Percentiles rank a stretch among this genome's conserved stretches.
phyloP scores from a whole-genome alignment of 2,888 invertebrate species.

The Drosophila tanythrix region DNA sequence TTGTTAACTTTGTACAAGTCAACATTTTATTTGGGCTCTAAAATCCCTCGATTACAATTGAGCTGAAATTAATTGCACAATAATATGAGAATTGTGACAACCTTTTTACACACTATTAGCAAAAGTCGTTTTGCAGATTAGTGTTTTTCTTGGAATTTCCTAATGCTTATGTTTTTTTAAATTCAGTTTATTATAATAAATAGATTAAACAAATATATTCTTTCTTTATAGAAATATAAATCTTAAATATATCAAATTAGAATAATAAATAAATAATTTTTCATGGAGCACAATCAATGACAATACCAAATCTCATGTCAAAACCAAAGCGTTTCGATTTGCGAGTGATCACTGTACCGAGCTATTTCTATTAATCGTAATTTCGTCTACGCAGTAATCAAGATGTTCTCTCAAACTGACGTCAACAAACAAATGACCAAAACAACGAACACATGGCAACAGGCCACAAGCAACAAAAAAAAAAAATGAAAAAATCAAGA shows the following conservation, averaged over 20 bases:
- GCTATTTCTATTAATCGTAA: not conserved
- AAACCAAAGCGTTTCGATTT: not conserved
- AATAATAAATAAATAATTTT: not conserved
- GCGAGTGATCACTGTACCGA: not conserved
- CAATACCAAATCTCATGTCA: not conserved
- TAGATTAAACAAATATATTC: not conserved
- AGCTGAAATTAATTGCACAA: not conserved
- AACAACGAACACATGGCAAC: slow-evolving; percentile 1
- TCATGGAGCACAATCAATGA: not conserved
- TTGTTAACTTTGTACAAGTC: slow-evolving; percentile 6
- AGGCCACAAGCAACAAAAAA: not conserved
- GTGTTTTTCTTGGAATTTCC: not conserved
- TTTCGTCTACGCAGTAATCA: not conserved
- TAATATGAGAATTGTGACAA: not conserved
- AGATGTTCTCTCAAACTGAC: slow-evolving; percentile 17
- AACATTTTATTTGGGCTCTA: slow-evolving; percentile 1
- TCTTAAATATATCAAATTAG: not conserved
- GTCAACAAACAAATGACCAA: slow-evolving; percentile 18
- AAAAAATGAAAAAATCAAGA: not conserved
- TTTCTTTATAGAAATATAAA: not conserved
- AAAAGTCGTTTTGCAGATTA: not conserved
- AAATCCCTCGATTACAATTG: not conserved
- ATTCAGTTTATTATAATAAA: not conserved
- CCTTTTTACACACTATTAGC: not conserved
- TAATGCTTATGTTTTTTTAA: not conserved